Conservation (phyloP, 2,113 vertebrate species). For the Sebastes schlegelii region DNA sequence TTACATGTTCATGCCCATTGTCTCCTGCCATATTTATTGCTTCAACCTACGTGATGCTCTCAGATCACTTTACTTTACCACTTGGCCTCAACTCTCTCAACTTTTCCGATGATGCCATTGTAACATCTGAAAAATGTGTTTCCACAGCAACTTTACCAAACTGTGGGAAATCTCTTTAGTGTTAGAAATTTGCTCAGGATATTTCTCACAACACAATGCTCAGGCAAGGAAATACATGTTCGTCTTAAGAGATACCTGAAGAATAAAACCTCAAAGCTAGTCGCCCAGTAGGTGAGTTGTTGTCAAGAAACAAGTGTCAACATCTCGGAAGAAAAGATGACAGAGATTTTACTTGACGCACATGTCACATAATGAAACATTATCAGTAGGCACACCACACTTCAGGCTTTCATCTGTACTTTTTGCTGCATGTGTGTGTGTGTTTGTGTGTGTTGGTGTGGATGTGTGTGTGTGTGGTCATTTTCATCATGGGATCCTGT, state of each 20-base stretch:
- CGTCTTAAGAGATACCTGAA: background rate
- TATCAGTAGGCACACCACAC: constrained; percentile 7
- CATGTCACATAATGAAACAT: constrained; percentile 16
- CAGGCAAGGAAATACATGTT: background rate
- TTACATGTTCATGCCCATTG: background rate
- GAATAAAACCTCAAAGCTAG: background rate
- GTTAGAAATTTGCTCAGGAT: background rate
- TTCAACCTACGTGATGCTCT: background rate
- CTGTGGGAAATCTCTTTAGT: background rate
- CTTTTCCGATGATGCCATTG: background rate
- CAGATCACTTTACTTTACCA: background rate
- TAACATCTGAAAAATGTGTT: background rate
- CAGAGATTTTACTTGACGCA: background rate
- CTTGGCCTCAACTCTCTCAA: background rate
- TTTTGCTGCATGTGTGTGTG: constrained; percentile 5
- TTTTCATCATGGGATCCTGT: constrained; percentile 50
- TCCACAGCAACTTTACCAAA: background rate
- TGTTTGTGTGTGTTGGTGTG: constrained; percentile 46
- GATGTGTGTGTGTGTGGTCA: constrained; percentile 59
- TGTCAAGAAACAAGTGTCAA: background rate
- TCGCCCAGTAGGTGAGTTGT: background rate
- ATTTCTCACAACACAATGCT: background rate
- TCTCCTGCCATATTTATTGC: background rate
- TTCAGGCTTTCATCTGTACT: constrained; percentile 20
- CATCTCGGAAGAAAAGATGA: background rate